phyloP scores from a whole-genome alignment of 2,113 vertebrate genomes.

The Pungitius pungitius region DNA sequence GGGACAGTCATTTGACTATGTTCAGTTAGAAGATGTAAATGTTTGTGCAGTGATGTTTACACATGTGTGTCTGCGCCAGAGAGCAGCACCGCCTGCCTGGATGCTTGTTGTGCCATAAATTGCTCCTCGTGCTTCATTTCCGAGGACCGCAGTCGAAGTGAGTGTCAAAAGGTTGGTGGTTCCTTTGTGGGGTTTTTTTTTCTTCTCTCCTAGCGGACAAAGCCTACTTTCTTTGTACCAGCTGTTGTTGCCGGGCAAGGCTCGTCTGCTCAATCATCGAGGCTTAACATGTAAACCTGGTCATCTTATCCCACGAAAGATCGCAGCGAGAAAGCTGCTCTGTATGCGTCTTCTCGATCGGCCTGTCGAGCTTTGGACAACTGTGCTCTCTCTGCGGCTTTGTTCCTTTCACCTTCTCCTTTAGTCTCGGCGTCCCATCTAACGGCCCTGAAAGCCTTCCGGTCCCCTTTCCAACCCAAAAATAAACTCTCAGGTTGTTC shows the following conservation, averaged over 20 bases:
- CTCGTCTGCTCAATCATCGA: conserved; percentile 34
- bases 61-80: conserved; percentile 29
- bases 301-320: conserved; percentile 42
- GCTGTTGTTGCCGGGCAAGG: conserved; percentile 42
- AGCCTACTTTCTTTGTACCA: conserved; percentile 38
- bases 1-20: conserved; percentile 45
- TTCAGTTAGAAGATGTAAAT: conserved; percentile 54
- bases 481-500: conserved; percentile 57
- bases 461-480: conserved; percentile 5
- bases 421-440: neutral
- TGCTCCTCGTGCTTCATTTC: conserved; percentile 18
- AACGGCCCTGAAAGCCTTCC: conserved; percentile 10
- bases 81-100: neutral
- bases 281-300: conserved; percentile 61
- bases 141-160: conserved; percentile 1
- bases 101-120: conserved; percentile 2
- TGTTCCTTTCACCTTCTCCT: conserved; percentile 25
- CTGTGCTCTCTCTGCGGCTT: conserved; percentile 38
- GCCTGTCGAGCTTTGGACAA: conserved; percentile 41
- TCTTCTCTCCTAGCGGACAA: conserved; percentile 10
- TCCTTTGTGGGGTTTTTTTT: neutral
- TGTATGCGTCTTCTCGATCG: conserved; percentile 6
- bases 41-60: conserved; percentile 55
- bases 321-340: conserved; percentile 16
- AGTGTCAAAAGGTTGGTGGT: conserved; percentile 9